Conservation (phyloP, 1,140 invertebrate genomes). For the Drosophila grimshawi region DNA sequence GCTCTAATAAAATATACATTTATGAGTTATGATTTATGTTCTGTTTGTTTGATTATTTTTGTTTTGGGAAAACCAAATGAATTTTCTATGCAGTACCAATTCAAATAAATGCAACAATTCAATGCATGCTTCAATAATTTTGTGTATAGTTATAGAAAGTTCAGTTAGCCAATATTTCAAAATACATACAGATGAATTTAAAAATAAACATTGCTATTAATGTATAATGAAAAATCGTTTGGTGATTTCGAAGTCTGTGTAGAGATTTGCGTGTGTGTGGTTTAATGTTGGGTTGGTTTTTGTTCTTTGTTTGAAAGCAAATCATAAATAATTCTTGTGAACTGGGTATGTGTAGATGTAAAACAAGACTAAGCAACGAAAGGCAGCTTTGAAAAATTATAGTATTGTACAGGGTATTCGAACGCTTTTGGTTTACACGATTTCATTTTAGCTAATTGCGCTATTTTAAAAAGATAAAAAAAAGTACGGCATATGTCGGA, state of each 20-base stretch:
- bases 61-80: conserved; percentile 10
- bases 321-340: conserved; percentile 15
- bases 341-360: background rate
- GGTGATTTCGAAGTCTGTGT: background rate
- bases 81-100: conserved; percentile 61
- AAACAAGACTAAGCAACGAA: conserved; percentile 38
- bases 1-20: conserved; percentile 44
- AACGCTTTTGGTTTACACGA: conserved; percentile 4
- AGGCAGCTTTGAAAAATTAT: conserved; percentile 29
- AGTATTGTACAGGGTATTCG: conserved; percentile 17
- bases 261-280: conserved; percentile 15
- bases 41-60: conserved; percentile 2
- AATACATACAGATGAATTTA: background rate
- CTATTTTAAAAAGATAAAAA: conserved; percentile 17
- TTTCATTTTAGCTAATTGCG: conserved; percentile 14
- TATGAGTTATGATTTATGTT: conserved; percentile 46
- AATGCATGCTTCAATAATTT: conserved; percentile 68
- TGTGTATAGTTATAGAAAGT: conserved; percentile 38
- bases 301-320: conserved; percentile 8
- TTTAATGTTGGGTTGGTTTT: conserved; percentile 17
- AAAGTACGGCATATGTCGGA: conserved; percentile 7
- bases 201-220: conserved; percentile 34
- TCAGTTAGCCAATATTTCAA: conserved; percentile 45
- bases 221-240: conserved; percentile 3
- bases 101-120: conserved; percentile 52